Conservation (phyloP, 2,113 vertebrate species). For the Oophaga pumilio region DNA sequence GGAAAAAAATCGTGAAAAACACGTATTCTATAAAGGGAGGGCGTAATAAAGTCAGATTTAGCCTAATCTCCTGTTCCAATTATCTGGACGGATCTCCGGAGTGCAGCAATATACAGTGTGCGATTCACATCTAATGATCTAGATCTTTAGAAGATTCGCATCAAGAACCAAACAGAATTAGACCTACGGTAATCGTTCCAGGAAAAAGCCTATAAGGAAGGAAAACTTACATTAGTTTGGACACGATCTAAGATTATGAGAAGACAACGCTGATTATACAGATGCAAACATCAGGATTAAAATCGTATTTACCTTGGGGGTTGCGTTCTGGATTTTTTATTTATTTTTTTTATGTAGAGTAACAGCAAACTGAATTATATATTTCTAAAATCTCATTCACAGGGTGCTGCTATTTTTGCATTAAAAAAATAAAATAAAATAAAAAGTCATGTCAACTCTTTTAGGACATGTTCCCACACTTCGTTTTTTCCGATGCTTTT, state of each 20-base stretch:
- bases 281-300: neutral
- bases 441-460: too few relatives aligned
- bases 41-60: neutral
- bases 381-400: too few relatives aligned
- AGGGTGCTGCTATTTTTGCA: too few relatives aligned
- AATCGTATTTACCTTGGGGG: neutral
- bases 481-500: too few relatives aligned
- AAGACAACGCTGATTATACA: neutral
- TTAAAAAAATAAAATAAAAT: too few relatives aligned
- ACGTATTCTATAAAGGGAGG: neutral
- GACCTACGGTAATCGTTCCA: slow-evolving; percentile 10
- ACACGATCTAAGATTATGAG: neutral
- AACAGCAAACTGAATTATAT: too few relatives aligned
- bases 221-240: neutral
- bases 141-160: slow-evolving; percentile 17
- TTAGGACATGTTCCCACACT: too few relatives aligned
- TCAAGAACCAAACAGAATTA: neutral
- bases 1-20: neutral
- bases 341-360: too few relatives aligned
- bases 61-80: slow-evolving; percentile 35
- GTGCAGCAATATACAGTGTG: slow-evolving; percentile 2
- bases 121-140: slow-evolving; percentile 31
- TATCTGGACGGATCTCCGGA: slow-evolving; percentile 7
- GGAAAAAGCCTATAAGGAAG: neutral
- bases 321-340: too few relatives aligned